phyloP scores from a whole-genome alignment of 2,797 vertebrate genomes.

The Balearica regulorum region DNA sequence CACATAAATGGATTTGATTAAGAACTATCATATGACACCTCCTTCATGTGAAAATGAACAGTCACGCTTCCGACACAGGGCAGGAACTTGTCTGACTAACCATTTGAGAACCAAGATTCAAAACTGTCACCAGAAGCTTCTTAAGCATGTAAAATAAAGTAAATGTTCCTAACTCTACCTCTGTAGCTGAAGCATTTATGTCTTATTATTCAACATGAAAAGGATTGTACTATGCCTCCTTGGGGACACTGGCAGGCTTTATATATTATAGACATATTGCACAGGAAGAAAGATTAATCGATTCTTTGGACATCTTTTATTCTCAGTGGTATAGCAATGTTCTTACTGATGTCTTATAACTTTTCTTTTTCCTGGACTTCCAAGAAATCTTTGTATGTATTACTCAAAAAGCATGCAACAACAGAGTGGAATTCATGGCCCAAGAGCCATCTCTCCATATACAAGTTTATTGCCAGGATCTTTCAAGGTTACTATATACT shows the following conservation, averaged over 20 bases:
- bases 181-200: background rate
- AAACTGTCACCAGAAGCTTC: background rate
- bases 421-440: background rate
- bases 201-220: background rate
- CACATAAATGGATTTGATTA: background rate
- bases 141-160: background rate
- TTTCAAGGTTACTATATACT: background rate
- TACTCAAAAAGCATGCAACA: background rate
- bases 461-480: background rate
- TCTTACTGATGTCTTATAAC: background rate
- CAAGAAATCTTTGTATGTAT: background rate
- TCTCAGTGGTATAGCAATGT: background rate
- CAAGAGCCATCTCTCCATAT: background rate
- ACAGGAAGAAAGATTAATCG: background rate
- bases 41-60: background rate
- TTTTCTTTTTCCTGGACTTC: background rate
- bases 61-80: background rate
- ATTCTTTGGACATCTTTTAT: background rate
- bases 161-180: background rate
- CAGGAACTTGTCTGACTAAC: background rate
- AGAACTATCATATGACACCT: accelerated
- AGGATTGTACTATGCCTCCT: background rate
- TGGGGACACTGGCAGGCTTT: background rate
- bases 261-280: background rate
- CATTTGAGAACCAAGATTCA: background rate